Evolutionary conservation across 2,888 invertebrate species (phyloP), one percentile per base, ranked within the genome.

Genomic region (Isoperla grammatica): DNA sequence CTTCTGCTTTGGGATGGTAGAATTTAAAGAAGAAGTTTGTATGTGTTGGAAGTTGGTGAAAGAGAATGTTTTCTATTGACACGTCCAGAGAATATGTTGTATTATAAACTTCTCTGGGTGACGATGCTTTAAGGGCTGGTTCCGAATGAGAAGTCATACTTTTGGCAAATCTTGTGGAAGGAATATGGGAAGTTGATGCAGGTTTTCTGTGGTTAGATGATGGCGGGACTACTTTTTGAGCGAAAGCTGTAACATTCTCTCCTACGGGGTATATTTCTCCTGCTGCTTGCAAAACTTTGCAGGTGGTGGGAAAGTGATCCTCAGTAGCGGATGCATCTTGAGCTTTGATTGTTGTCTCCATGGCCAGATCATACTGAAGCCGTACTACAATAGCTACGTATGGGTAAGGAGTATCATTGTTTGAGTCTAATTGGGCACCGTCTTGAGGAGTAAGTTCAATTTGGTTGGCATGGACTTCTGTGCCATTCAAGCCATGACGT

Each of bases 1-100:
- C 64, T 61, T 73, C 70, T 23, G 70, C 68, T 63, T 71, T 72
- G 22, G 74, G 72, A 66, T 75, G 72, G 66, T 73, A 71, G 66
- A 75, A 73, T 61, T 73, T 74, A 61, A 5, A 61, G 1, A 6
- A 61, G n/a, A 56, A 13, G 12, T 17, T n/a, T 5, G 9, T 48
- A 12, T 37, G 46, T 19, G 37, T 0, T 19, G 20, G 19, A 17
- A 37, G 37, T 1, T 48, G 13, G n/a, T 48, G 35, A 20, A 57
- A 57, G 6, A 39, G 23, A 17, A 48, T 23, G 39, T 22, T 57
- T 22, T 57, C 19, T 15, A 57, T 9, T 17, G 48, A 22, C 11
- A 57, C 45, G 15, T 46, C 20, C 8, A 57, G 35, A 37, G 6
- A 11, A 15, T 23, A 57, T 9, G 23, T 37, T n/a, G 23, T 46